Base-by-base conservation (phyloP, 2,113 vertebrate genomes). In the Uropsilus gracilis region DNA sequence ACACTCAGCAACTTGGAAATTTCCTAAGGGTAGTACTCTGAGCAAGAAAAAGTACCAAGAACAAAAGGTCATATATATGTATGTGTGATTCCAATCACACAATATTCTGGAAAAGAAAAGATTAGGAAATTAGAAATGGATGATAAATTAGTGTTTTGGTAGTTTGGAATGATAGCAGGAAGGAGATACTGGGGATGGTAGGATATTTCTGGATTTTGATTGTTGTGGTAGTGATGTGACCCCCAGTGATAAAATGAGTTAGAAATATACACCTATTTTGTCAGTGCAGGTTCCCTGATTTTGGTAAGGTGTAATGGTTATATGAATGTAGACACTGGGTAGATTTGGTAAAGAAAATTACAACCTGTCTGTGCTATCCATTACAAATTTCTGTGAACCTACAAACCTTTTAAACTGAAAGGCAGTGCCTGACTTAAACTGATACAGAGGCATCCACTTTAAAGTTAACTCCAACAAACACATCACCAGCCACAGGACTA, bases 351-450 rank as follows among this genome's bases (percentile, higher is more conserved):
- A 84, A 61, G 0, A 46, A 8, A 37, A 32, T 63, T 61, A 86
- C 4, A 2, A 80, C 22, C 34, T 83, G 1, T 93, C 6, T 81
- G 17, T 37, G 53, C 11, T 64, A 94, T 30, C 18, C 18, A 69
- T 89, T 75, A 28, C 32, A 83, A 68, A 59, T 96, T 87, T 84
- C 46, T 83, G 8, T 42, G 48, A 82, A 53, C 82, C 34, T 86
- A 63, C 61, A 59, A 77, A 55, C 1, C 28, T 68, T 80, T 92
- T 16, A 83, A 82, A 71, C 76, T 82, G 50, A 66, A 86, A 90
- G 46, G 12, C 39, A 71, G 37, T 71, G 24, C 7, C 37, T 68
- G n/a, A 68, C 39, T 71, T 32, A 42, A 71, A 5, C 18, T 71
- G 68, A 42, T 71, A 24, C 39, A 17, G 14, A 37, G n/a, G 32